phyloP scores from a whole-genome alignment of 1,140 invertebrate genomes.

The Drosophila paulistorum region DNA sequence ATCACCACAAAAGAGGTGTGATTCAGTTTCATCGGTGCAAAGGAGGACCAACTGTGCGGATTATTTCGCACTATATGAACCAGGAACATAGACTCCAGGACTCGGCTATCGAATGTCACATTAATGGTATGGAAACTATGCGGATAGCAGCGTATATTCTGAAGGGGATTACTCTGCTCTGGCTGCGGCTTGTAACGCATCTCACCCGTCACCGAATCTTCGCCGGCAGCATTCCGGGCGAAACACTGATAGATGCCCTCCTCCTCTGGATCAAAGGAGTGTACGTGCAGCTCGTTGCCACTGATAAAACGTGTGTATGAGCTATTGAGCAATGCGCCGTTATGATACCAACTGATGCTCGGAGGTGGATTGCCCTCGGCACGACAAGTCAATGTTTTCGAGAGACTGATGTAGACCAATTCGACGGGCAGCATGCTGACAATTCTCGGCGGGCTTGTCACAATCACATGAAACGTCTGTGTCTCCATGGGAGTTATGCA shows the following conservation, averaged over 20 bases:
- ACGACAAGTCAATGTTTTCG: constrained; percentile 62
- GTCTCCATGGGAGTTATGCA: constrained; percentile 63
- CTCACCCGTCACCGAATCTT: constrained; percentile 68
- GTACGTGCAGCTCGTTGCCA: constrained; percentile 68
- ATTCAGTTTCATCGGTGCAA: constrained; percentile 73
- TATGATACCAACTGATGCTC: constrained; percentile 75
- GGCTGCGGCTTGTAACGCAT: constrained; percentile 64
- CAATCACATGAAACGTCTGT: constrained; percentile 71
- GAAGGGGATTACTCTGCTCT: constrained; percentile 63
- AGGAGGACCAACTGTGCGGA: constrained; percentile 73
- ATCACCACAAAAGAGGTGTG: constrained; percentile 77
- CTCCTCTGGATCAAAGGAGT: constrained; percentile 78
- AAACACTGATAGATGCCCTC: constrained; percentile 82
- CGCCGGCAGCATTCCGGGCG: constrained; percentile 75
- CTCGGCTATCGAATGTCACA: constrained; percentile 74
- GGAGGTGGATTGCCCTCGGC: constrained; percentile 75
- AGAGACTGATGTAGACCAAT: constrained; percentile 59
- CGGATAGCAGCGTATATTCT: constrained; percentile 81
- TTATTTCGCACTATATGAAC: constrained; percentile 76
- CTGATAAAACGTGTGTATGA: constrained; percentile 76
- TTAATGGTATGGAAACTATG: constrained; percentile 79
- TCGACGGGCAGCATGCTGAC: constrained; percentile 57
- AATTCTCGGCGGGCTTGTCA: constrained; percentile 72
- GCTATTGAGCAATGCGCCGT: constrained; percentile 68
- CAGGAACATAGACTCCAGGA: constrained; percentile 69